Base-by-base conservation (phyloP, 2,888 invertebrate genomes). In the Euplexia lucipara region DNA sequence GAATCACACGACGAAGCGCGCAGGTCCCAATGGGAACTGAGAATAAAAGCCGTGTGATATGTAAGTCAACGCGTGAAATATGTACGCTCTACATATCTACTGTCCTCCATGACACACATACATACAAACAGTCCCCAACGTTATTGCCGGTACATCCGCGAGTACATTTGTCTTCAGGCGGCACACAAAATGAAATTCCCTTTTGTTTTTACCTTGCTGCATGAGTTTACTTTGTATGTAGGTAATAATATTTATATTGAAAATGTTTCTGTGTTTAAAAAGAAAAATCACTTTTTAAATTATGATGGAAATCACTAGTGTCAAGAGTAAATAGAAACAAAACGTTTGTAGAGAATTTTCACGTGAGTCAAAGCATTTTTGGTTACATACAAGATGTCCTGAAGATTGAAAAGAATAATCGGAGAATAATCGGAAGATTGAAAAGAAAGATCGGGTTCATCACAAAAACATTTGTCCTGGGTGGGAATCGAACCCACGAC, bases 101-200 rank as follows among this genome's bases (percentile, higher is more conserved):
- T 41, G 26, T 41, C 14, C 9, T 34, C 10, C 9, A 26, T 4
- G 37, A 10, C 41, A 30, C 10, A 44, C 14, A 49, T n/a, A 62
- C n/a, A 37, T 34, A 45, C 32, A 62, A 18, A 64, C 34, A 70
- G 35, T 44, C 41, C 32, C 30, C 35, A 37, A 54, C 41, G 42
- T 68, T 75, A 71, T 75, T 75, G 67, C 56, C 42, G 44, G 26
- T 39, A 57, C 53, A 34, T 59, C 62, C 45, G 52, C 39, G 20
- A 30, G 39, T 62, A 71, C 57, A 65, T 64, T 75, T 72, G 56
- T 75, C 64, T 72, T 68, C 37, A 56, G 56, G 45, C 41, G 41
- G 54, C 54, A 62, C 18, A 26, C 56, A 65, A 73, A 65, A 75
- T 75, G 58, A 75, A 69, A 75, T 75, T 75, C 69, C 41, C 32